Evolutionary conservation across 2,797 vertebrate genomes (phyloP).

Genomic region (Caiman crocodilus): DNA sequence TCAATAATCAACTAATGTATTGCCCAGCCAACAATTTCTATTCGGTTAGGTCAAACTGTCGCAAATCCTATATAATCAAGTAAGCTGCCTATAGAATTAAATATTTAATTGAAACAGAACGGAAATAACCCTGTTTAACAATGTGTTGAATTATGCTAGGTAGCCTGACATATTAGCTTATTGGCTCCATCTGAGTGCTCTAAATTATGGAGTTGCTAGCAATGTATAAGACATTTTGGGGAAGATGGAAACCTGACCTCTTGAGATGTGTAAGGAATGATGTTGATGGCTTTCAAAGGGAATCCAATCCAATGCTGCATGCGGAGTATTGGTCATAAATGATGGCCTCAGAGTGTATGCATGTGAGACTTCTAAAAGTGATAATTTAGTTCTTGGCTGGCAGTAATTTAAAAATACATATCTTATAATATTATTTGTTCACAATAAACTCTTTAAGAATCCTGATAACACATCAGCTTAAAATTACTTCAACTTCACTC

Average conservation of each 20-base stretch:
- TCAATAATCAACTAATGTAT: background rate
- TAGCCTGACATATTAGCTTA: constrained; percentile 28
- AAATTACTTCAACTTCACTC: background rate
- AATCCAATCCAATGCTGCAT: background rate
- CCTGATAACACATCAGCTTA: background rate
- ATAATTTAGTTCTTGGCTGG: background rate
- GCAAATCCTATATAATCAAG: background rate
- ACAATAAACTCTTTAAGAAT: background rate
- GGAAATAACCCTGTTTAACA: constrained; percentile 65
- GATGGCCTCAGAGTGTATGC: background rate
- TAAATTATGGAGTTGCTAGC: constrained; percentile 36
- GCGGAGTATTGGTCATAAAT: background rate
- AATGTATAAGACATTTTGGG: background rate
- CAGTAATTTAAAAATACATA: background rate
- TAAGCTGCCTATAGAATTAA: background rate
- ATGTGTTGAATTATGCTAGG: constrained; percentile 44
- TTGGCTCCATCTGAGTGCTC: constrained; percentile 42
- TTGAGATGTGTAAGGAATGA: background rate
- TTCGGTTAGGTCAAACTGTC: background rate
- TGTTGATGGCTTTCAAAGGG: background rate
- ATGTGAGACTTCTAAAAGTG: background rate
- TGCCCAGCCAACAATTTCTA: background rate
- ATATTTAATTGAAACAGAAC: constrained; percentile 38
- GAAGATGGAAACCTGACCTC: background rate
- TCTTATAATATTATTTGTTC: background rate